A percentile compares a stretch with the other conserved stretches of the same genome.
Evolutionary conservation across 2,797 vertebrate species (phyloP).

Genomic region (Coregonus suidteri): DNA sequence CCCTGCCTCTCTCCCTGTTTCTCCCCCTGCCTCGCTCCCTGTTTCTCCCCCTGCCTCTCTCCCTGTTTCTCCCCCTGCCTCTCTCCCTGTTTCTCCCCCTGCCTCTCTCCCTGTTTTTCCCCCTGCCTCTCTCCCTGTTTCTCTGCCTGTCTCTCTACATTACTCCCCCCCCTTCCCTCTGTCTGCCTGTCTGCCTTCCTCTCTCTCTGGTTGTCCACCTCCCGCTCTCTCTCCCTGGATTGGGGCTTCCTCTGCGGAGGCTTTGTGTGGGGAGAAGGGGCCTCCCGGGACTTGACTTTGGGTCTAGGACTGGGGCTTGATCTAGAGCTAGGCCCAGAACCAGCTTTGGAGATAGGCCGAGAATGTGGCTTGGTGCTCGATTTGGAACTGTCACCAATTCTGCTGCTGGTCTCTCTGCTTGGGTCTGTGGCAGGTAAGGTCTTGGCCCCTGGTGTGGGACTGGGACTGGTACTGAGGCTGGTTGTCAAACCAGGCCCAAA

Average conservation of each 20-base stretch:
- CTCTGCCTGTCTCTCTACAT: constrained; percentile 56
- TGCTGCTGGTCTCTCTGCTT: constrained; percentile 41
- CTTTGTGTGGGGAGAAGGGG: constrained; percentile 42
- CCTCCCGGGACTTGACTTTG: constrained; percentile 55
- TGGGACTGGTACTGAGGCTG: constrained; percentile 50
- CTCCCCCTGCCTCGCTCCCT: constrained; percentile 29
- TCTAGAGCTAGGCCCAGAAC: constrained; percentile 43
- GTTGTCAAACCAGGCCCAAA: constrained; percentile 47
- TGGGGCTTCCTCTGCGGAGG: constrained; percentile 54
- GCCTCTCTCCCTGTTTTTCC: constrained; percentile 49
- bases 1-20: constrained; percentile 62
- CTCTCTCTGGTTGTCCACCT: constrained; percentile 68
- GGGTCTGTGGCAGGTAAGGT: constrained; percentile 28
- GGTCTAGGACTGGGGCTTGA: constrained; percentile 48
- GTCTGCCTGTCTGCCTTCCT: constrained; percentile 56
- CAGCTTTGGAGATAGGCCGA: constrained; percentile 48
- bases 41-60: not conserved
- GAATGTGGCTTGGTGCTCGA: constrained; percentile 30
- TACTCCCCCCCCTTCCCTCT: constrained; percentile 54
- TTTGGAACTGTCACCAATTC: constrained; percentile 36
- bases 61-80: constrained; percentile 21
- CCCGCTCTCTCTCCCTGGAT: constrained; percentile 57
- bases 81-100: constrained; percentile 41
- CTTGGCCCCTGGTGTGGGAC: constrained; percentile 52
- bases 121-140: constrained; percentile 77